Evolutionary conservation across 2,888 invertebrate species (phyloP).

Genomic region (Athripsodes cinereus): DNA sequence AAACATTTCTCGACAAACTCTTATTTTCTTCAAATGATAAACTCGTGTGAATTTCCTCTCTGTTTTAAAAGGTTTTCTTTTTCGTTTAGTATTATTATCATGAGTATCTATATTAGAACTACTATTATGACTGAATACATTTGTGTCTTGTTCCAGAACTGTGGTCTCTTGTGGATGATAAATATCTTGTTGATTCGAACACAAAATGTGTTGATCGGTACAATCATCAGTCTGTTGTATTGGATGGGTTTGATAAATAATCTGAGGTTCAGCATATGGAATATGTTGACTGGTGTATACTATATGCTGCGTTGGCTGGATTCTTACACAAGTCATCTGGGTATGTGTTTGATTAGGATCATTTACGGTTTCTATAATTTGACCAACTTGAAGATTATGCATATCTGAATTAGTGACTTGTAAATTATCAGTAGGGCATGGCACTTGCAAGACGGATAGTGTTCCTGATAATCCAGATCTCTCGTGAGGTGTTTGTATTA

Average conservation of each 20-base stretch:
- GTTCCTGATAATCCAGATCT: too few relatives aligned
- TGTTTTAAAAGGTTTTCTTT: conserved; percentile 5
- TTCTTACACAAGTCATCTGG: neutral
- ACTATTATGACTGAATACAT: neutral
- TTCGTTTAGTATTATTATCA: neutral
- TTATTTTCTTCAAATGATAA: conserved; percentile 9
- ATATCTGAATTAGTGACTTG: neutral
- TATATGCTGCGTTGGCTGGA: neutral
- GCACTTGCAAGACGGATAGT: neutral
- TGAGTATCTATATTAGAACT: neutral
- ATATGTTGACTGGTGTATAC: neutral
- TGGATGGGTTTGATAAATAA: neutral
- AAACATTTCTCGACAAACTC: conserved; percentile 14
- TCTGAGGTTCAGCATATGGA: neutral
- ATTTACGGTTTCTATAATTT: neutral
- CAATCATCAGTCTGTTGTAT: neutral
- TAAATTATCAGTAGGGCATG: neutral
- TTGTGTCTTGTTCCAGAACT: too few relatives aligned
- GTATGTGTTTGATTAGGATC: neutral
- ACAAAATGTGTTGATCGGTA: neutral
- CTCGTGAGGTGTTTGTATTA: too few relatives aligned
- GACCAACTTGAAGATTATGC: neutral
- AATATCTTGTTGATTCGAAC: neutral
- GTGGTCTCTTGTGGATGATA: neutral
- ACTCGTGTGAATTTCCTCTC: conserved; percentile 7